phyloP scores from a whole-genome alignment of 30 jellyfish, hydroid and myxozoan species.

The Aurelia aurita complex sp. Pacific region DNA sequence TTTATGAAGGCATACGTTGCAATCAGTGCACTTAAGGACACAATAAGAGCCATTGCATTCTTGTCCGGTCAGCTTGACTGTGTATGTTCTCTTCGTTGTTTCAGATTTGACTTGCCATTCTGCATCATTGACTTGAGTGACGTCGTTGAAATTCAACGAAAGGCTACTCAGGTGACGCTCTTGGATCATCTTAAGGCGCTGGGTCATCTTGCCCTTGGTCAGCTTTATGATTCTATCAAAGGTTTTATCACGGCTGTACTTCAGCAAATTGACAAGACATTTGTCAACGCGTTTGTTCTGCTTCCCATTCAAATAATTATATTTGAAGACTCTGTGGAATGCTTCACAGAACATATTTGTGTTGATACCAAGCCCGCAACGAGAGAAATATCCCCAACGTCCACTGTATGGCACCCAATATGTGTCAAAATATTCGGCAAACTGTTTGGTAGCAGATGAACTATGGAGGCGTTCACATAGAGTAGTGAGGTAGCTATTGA shows the following conservation, averaged over 20 bases:
- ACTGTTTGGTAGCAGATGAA: conserved; percentile 19
- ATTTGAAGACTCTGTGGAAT: conserved; percentile 55
- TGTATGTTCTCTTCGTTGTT: background rate
- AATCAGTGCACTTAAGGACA: background rate
- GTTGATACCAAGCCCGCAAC: conserved; percentile 59
- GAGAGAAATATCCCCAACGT: conserved; percentile 37
- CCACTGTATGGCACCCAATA: conserved; percentile 8
- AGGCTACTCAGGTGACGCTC: conserved; percentile 11
- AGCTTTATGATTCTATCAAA: conserved; percentile 10
- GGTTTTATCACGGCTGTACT: conserved; percentile 10
- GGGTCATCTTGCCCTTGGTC: conserved; percentile 40
- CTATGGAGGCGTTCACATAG: conserved; percentile 18
- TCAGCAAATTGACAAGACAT: conserved; percentile 35
- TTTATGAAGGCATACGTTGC: conserved; percentile 26
- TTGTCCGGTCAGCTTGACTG: background rate
- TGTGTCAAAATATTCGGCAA: conserved; percentile 44
- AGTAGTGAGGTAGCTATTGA: background rate
- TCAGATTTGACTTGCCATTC: conserved; percentile 15
- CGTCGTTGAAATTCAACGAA: background rate
- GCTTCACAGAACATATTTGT: conserved; percentile 71
- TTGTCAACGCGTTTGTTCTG: conserved; percentile 48
- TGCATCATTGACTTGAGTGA: background rate
- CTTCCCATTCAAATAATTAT: conserved; percentile 41
- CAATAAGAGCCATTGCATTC: background rate
- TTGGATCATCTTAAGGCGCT: conserved; percentile 6